Base-by-base conservation (phyloP, 1,140 invertebrate species). In the Leptestheria dahalacensis region DNA sequence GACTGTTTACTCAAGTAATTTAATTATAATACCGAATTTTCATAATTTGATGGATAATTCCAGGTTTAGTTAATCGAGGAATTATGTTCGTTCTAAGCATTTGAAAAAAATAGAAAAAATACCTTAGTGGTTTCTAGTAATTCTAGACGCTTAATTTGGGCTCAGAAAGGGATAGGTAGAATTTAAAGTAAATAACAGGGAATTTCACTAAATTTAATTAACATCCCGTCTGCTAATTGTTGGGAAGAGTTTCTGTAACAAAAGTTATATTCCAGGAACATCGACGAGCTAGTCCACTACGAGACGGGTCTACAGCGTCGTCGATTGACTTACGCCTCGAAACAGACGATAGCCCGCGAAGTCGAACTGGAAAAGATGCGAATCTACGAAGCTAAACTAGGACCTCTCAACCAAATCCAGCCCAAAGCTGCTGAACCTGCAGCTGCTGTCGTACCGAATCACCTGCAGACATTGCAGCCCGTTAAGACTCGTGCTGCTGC, bases 291-390 rank as follows among this genome's bases (percentile, higher is more conserved):
- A 28, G 69, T 72, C 0, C 66, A 67, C 46, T 78, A 78, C 64
- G 67, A 71, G 47, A 41, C 48, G 11, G 72, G 69, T 11, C 62
- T 72, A 56, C 73, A 74, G 59, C 64, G 41, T 18, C 64, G 61
- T 18, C 69, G 66, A 20, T 65, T 79, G 11, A 73, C 79, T 0
- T 88, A 91, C 67, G 78, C 80, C 1, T 78, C 81, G 21, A 86
- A 85, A 65, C 89, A 91, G 67, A 71, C 90, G 41, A 77, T 91
- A 25, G 78, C 83, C 29, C 77, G 82, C 64, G 86, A 91, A 74
- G 78, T 89, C 63, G 83, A 86, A 65, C 66, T 79, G 26, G 83
- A 84, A 68, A 82, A 82, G 65, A 78, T 89, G 65, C 75, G 80
- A 59, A 72, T 79, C 53, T 67, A 67, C 24, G 73, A 76, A 65